These are phyloP conservation scores for Drosophila takahashii DNA, from an alignment of 1,140 invertebrate genomes.

Conservation along the genomic window DNA sequence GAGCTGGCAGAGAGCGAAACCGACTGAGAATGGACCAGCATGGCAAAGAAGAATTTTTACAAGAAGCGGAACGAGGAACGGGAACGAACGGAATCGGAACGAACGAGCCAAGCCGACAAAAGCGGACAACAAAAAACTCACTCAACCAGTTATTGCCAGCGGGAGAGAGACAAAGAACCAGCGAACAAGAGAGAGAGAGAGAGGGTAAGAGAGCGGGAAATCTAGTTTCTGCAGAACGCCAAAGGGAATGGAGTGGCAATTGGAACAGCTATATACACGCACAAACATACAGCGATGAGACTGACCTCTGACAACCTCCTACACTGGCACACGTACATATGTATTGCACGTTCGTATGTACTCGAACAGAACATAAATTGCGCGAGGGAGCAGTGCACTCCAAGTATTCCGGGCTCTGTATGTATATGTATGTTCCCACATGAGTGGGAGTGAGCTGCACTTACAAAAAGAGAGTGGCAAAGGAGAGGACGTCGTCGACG, in stretches of 20 bases:
- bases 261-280: constrained; percentile 54
- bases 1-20: no score
- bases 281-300: constrained; percentile 62
- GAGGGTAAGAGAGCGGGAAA: constrained; percentile 53
- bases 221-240: constrained; percentile 72
- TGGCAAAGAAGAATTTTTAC: constrained; percentile 73
- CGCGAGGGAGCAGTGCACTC: constrained; percentile 75
- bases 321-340: constrained; percentile 49
- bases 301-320: constrained; percentile 83
- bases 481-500: background rate
- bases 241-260: constrained; percentile 67
- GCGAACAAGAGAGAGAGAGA: constrained; percentile 20
- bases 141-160: constrained; percentile 71
- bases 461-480: constrained; percentile 11
- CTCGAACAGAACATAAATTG: constrained; percentile 65
- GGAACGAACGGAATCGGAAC: constrained; percentile 36
- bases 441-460: constrained; percentile 38
- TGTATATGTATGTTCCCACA: constrained; percentile 3
- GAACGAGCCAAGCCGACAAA: constrained; percentile 44
- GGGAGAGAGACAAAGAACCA: constrained; percentile 65
- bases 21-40: constrained; percentile 59
- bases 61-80: constrained; percentile 54
- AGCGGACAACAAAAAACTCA: constrained; percentile 59
- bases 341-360: constrained; percentile 22
- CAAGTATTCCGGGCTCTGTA: constrained; percentile 55